Percentiles rank a stretch among this genome's conserved stretches.
phyloP scores from a whole-genome alignment of 2,113 vertebrate genomes.

The Cebus imitator region DNA sequence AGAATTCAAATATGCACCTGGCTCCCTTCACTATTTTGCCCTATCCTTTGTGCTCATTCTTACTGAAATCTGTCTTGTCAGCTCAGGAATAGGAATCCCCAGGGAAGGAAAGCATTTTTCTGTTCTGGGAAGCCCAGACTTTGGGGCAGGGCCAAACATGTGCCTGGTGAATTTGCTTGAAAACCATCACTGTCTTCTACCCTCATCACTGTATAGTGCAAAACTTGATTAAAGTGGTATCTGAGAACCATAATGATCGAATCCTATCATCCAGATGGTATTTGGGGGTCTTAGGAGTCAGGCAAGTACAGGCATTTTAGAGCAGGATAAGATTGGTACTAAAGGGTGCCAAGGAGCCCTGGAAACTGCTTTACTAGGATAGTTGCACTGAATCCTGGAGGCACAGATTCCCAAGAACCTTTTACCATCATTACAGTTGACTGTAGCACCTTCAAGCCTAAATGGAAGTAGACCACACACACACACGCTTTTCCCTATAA shows the following conservation, averaged over 20 bases:
- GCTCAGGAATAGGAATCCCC: neutral
- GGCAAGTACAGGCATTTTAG: neutral
- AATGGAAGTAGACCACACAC: neutral
- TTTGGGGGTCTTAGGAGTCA: neutral
- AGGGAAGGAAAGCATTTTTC: neutral
- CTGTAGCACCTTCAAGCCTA: neutral
- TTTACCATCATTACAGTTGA: neutral
- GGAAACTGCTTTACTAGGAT: neutral
- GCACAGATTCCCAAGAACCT: neutral
- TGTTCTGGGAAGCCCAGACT: constrained; percentile 9
- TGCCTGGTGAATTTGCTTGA: constrained; percentile 23
- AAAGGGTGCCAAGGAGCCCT: neutral
- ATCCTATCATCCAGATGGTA: constrained; percentile 22
- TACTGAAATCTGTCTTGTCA: neutral
- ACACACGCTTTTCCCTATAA: neutral
- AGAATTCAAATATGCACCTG: neutral
- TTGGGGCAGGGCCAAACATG: neutral
- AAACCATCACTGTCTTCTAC: neutral
- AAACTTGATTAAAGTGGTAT: constrained; percentile 70
- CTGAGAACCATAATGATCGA: constrained; percentile 24
- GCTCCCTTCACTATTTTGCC: neutral
- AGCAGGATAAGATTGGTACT: neutral
- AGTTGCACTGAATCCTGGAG: neutral
- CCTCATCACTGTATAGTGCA: constrained; percentile 36
- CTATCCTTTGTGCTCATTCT: neutral